Conservation (phyloP, 2,888 invertebrate species). For the Cylloceria caligata region DNA sequence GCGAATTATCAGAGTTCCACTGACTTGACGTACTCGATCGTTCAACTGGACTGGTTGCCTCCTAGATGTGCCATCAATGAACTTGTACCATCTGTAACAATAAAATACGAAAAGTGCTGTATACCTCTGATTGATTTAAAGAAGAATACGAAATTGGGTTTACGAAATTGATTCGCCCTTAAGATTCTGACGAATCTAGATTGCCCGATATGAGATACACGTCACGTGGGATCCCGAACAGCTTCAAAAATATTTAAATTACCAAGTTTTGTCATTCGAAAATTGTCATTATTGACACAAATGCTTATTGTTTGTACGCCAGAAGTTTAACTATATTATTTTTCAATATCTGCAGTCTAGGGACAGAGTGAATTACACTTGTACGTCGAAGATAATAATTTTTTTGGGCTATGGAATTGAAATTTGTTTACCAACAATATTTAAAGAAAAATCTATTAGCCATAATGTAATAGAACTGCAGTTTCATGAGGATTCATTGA, state of each 20-base stretch:
- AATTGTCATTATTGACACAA: not conserved
- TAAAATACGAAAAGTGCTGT: constrained; percentile 63
- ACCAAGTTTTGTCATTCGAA: constrained; percentile 69
- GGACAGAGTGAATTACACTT: not conserved
- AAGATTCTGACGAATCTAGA: constrained; percentile 26
- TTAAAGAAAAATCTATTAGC: not conserved
- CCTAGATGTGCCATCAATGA: constrained; percentile 93
- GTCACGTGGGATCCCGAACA: constrained; percentile 38
- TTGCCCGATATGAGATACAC: constrained; percentile 64
- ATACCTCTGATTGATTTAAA: constrained; percentile 11
- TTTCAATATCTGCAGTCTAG: not conserved
- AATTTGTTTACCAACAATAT: not conserved
- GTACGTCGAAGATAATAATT: not conserved
- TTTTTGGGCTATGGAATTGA: not conserved
- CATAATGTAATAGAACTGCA: not conserved
- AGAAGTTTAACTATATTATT: not conserved
- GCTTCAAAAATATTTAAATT: constrained; percentile 65
- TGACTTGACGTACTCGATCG: constrained; percentile 96
- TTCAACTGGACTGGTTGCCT: constrained; percentile 96
- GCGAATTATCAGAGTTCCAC: constrained; percentile 96
- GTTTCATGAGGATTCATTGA: not conserved
- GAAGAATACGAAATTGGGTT: constrained; percentile 7
- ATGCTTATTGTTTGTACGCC: not conserved
- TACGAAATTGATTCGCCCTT: not conserved
- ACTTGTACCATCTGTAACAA: constrained; percentile 97